phyloP scores from a whole-genome alignment of 2,888 invertebrate species.

The Mythimna vitellina region DNA sequence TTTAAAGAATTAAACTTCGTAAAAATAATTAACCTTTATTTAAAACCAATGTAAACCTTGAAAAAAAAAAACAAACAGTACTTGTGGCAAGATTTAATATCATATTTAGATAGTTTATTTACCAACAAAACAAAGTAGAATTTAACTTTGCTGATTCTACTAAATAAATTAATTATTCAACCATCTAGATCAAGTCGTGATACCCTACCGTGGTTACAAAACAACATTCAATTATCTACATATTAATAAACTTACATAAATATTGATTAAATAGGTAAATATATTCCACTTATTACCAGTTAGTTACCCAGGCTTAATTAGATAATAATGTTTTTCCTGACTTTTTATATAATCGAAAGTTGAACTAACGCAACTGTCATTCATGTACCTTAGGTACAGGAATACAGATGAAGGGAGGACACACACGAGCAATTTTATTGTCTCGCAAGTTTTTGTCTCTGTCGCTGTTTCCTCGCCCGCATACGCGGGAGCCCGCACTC shows the following conservation, averaged over 20 bases:
- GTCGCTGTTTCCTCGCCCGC: too few relatives aligned
- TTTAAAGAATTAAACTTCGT: neutral
- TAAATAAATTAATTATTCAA: constrained; percentile 27
- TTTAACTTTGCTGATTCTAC: neutral
- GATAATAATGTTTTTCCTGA: constrained; percentile 28
- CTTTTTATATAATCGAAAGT: constrained; percentile 29
- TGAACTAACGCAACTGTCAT: constrained; percentile 19
- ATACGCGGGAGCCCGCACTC: too few relatives aligned
- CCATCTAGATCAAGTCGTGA: constrained; percentile 50
- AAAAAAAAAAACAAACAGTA: neutral
- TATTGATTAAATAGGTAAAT: constrained; percentile 28
- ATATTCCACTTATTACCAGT: neutral
- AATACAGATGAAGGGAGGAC: neutral
- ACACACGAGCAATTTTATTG: too few relatives aligned
- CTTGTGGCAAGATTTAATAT: neutral
- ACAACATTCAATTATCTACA: constrained; percentile 42
- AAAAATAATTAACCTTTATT: neutral
- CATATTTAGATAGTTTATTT: neutral
- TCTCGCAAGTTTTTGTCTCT: too few relatives aligned
- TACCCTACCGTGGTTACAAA: constrained; percentile 27
- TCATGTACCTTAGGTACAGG: neutral
- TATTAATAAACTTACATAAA: constrained; percentile 40
- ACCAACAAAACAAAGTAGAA: neutral
- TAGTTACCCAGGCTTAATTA: constrained; percentile 15
- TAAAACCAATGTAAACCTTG: neutral